A percentile compares a stretch with the other conserved stretches of the same genome.
Evolutionary conservation across 1,140 invertebrate species (phyloP).

Genomic region (Gryon sp.): DNA sequence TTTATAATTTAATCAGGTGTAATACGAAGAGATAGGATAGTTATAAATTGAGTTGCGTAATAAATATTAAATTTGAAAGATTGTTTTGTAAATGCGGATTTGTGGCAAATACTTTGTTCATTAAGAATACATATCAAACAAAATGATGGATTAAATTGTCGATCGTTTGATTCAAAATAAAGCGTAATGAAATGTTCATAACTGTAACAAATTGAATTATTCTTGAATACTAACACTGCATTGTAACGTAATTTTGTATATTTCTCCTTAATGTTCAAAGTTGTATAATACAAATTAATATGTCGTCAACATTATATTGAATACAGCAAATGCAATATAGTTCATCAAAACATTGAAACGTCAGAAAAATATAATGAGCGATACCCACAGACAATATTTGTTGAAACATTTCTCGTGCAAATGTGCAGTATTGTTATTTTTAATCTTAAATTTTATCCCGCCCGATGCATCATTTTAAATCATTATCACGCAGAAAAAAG

Average conservation of each 20-base stretch:
- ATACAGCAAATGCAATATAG: slow-evolving; percentile 2
- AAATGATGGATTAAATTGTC: too few species aligned
- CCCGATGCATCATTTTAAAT: slow-evolving; percentile 57
- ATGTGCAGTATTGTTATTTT: slow-evolving; percentile 38
- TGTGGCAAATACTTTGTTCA: not conserved
- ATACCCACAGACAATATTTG: slow-evolving; percentile 22
- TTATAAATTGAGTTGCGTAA: slow-evolving; percentile 42
- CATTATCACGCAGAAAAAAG: slow-evolving; percentile 52
- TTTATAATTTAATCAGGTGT: slow-evolving; percentile 52
- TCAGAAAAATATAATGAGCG: slow-evolving; percentile 32
- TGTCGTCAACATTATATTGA: not conserved
- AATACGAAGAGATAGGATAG: slow-evolving; percentile 31
- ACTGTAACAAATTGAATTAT: not conserved
- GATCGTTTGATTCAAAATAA: not conserved
- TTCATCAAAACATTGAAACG: slow-evolving; percentile 12
- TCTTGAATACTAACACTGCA: too few species aligned
- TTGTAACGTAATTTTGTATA: too few species aligned
- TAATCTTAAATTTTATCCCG: slow-evolving; percentile 58
- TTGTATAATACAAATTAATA: too few species aligned
- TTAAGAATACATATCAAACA: too few species aligned
- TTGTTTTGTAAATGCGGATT: not conserved
- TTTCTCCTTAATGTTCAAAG: too few species aligned
- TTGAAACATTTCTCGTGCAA: slow-evolving; percentile 30
- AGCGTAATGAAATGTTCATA: too few species aligned
- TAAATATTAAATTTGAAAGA: slow-evolving; percentile 11